Evolutionary conservation across 1,140 invertebrate species (phyloP).

Genomic region (Zaprionus nigranus): DNA sequence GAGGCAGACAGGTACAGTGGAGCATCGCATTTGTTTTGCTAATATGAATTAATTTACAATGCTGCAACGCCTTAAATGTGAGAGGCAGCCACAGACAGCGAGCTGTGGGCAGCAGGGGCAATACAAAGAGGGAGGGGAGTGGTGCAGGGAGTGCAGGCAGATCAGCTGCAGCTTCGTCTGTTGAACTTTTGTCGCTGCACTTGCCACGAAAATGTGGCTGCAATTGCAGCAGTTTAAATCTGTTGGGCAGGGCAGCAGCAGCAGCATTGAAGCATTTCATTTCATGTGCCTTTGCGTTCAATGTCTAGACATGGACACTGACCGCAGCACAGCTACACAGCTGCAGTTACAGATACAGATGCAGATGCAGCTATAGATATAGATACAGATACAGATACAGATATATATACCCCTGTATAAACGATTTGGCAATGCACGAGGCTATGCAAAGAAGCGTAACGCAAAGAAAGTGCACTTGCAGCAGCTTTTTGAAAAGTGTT

Average conservation of each 20-base stretch:
- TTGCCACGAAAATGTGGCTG: slow-evolving; percentile 42
- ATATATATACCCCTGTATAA: slow-evolving; percentile 25
- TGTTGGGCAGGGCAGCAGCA: slow-evolving; percentile 46
- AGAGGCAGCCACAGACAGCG: slow-evolving; percentile 5
- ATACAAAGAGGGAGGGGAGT: not conserved
- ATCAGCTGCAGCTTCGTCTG: slow-evolving; percentile 61
- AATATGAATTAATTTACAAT: slow-evolving; percentile 83
- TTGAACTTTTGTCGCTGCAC: slow-evolving; percentile 79
- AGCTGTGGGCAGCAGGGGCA: slow-evolving; percentile 3
- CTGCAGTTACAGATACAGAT: slow-evolving; percentile 21
- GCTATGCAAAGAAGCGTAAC: slow-evolving; percentile 79
- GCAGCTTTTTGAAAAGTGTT: slow-evolving; percentile 59
- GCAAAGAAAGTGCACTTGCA: slow-evolving; percentile 75
- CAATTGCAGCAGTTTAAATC: slow-evolving; percentile 34
- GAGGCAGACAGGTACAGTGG: slow-evolving; percentile 26
- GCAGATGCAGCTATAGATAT: not conserved
- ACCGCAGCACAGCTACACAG: slow-evolving; percentile 47
- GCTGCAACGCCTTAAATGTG: slow-evolving; percentile 59
- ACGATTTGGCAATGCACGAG: slow-evolving; percentile 73
- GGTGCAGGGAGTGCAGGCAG: slow-evolving; percentile 3
- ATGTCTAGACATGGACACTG: slow-evolving; percentile 81
- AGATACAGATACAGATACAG: slow-evolving; percentile 28
- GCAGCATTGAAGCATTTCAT: slow-evolving; percentile 73
- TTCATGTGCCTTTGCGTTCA: slow-evolving; percentile 58
- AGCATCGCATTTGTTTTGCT: slow-evolving; percentile 76